Evolutionary conservation across 2,113 vertebrate genomes (phyloP).

Genomic region (Archocentrus centrarchus): DNA sequence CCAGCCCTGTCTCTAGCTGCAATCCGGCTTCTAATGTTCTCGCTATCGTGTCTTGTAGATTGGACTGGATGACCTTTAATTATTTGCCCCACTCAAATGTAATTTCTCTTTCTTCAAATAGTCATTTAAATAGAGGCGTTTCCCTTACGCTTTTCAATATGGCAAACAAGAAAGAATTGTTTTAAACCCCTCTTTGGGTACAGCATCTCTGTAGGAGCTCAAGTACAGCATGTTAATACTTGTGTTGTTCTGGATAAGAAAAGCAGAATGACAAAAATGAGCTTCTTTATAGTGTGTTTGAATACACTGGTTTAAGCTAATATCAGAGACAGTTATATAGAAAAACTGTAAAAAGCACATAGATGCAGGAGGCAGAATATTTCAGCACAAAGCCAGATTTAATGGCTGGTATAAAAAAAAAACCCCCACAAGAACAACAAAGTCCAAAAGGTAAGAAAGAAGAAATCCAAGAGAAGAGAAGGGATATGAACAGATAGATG

Average conservation of each 20-base stretch:
- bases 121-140: slow-evolving; percentile 9
- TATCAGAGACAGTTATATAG: neutral
- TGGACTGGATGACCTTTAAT: slow-evolving; percentile 44
- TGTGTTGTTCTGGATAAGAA: neutral
- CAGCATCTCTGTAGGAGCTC: neutral
- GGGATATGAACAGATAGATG: neutral
- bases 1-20: slow-evolving; percentile 56
- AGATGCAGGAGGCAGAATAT: slow-evolving; percentile 4
- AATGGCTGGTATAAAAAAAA: neutral
- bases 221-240: neutral
- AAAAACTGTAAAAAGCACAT: neutral
- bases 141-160: neutral
- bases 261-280: neutral
- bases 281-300: neutral
- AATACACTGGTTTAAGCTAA: neutral
- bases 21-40: slow-evolving; percentile 49
- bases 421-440: neutral
- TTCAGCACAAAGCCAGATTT: neutral
- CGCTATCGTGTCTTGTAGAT: slow-evolving; percentile 32
- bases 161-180: neutral
- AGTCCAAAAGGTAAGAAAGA: neutral
- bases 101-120: slow-evolving; percentile 9
- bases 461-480: neutral
- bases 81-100: slow-evolving; percentile 14
- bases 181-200: neutral